These are phyloP conservation scores for Xiphorhynchus elegans DNA, from an alignment of 2,113 vertebrate species.

Conservation along the genomic window DNA sequence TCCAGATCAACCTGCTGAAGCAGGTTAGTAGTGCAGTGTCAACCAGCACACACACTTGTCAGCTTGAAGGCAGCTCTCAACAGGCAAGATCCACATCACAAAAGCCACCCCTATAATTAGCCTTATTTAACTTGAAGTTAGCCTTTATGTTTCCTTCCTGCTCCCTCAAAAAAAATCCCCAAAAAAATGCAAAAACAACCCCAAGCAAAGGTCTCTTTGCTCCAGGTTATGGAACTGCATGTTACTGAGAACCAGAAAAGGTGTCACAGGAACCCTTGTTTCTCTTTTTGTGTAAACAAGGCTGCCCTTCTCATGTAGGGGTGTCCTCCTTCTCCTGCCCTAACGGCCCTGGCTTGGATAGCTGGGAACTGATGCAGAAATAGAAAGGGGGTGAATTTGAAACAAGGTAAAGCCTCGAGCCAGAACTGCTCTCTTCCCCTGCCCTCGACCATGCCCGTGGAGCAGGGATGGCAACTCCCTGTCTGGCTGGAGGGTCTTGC, in stretches of 20 bases:
- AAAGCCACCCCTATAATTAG: not conserved
- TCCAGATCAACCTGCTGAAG: not conserved
- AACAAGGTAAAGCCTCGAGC: not conserved
- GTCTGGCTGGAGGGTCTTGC: not conserved
- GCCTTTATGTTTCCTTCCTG: not conserved
- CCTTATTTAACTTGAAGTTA: not conserved
- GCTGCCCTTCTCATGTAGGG: not conserved
- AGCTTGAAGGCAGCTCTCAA: not conserved
- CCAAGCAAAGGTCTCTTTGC: not conserved
- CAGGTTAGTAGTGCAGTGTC: not conserved
- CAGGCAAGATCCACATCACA: not conserved
- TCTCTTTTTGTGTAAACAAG: not conserved
- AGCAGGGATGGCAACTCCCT: not conserved
- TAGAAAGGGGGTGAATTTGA: not conserved
- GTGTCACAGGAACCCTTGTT: not conserved
- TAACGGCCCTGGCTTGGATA: not conserved
- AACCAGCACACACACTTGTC: not conserved
- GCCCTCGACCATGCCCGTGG: fast-evolving
- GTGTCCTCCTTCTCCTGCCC: not conserved
- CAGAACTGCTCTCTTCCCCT: not conserved
- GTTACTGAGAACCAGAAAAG: not conserved
- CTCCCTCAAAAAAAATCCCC: not conserved
- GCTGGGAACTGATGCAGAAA: not conserved
- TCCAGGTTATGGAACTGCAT: not conserved
- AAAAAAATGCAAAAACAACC: not conserved